Conservation (phyloP, 2,797 vertebrate species). For the Paramormyrops hopkinsi region DNA sequence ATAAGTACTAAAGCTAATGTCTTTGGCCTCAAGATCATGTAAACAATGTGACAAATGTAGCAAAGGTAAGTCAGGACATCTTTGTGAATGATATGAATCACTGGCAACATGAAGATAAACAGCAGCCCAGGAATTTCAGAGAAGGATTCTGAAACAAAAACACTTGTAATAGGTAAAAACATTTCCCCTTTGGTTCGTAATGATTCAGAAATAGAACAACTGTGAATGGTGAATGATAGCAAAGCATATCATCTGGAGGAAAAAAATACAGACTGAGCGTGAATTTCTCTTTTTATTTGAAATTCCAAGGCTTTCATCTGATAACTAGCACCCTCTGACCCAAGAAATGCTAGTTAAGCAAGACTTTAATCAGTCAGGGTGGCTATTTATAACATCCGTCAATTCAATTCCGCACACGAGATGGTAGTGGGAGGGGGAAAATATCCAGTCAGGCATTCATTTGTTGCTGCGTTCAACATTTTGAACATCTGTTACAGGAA, state of each 20-base stretch:
- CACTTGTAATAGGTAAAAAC: background rate
- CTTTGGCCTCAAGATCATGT: background rate
- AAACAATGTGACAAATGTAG: background rate
- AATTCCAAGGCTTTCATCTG: background rate
- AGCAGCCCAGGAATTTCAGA: background rate
- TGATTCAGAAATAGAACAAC: background rate
- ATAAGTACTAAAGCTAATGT: background rate
- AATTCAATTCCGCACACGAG: background rate
- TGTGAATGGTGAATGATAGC: background rate
- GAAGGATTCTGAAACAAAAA: background rate
- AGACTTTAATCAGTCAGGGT: background rate
- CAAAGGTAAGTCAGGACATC: background rate
- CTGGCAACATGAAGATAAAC: background rate
- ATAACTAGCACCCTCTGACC: background rate
- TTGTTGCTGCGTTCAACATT: slow-evolving; percentile 1
- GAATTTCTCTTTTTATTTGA: background rate
- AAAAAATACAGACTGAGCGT: background rate
- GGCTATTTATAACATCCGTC: background rate
- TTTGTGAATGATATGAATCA: background rate
- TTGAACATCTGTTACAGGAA: slow-evolving; percentile 1
- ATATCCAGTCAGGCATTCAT: background rate
- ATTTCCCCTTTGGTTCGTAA: background rate
- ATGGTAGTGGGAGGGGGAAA: background rate
- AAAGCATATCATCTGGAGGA: background rate
- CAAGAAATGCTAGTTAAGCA: background rate